A percentile compares a stretch with the other conserved stretches of the same genome.
Evolutionary conservation across 2,888 invertebrate species (phyloP).

Genomic region (Caenorhabditis parvicauda): DNA sequence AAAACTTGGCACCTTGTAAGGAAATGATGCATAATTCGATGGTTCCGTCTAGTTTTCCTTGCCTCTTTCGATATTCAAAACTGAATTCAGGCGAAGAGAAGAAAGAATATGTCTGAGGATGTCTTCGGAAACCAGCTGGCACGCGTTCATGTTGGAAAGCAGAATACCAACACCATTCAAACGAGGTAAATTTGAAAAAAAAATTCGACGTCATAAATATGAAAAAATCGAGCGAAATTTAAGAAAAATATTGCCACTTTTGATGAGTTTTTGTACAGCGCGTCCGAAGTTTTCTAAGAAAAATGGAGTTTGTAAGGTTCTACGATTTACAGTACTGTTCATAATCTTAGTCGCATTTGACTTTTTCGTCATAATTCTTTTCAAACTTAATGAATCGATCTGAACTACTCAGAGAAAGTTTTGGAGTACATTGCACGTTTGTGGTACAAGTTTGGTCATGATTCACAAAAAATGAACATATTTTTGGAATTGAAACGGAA

Average conservation of each 20-base stretch:
- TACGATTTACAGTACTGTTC: too few species aligned
- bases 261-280: too few species aligned
- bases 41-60: background rate
- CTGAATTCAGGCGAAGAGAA: conserved; percentile 75
- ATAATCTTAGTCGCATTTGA: too few species aligned
- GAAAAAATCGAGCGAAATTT: background rate
- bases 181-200: conserved; percentile 71
- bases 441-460: too few species aligned
- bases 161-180: conserved; percentile 80
- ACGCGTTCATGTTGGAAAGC: conserved; percentile 86
- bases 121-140: conserved; percentile 82
- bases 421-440: too few species aligned
- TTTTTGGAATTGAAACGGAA: too few species aligned
- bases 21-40: background rate
- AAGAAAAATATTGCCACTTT: too few species aligned
- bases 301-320: background rate
- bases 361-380: too few species aligned
- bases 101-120: conserved; percentile 85
- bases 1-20: background rate
- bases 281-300: background rate
- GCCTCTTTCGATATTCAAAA: background rate
- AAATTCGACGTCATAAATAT: background rate
- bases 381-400: too few species aligned
- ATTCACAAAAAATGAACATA: too few species aligned
- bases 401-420: too few species aligned